Evolutionary conservation across 2,113 vertebrate species (phyloP), one percentile per base, ranked within the genome.

Genomic region (Numida meleagris): DNA sequence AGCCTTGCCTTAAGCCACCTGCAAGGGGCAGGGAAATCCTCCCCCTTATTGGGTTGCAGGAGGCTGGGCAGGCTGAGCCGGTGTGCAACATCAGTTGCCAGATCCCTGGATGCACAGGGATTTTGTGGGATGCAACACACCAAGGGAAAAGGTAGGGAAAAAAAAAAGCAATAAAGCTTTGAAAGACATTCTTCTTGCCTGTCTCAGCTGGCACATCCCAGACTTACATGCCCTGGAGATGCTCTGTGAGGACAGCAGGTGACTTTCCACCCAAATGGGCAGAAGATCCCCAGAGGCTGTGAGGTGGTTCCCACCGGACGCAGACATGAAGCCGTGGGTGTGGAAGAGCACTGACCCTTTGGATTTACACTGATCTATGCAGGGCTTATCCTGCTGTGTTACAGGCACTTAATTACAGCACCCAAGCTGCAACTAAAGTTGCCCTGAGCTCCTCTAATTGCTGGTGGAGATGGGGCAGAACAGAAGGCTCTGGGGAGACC

Each of bases 121-220:
- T 73, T 76, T 85, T 5, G 31, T 17, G 31, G 17, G 36, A 76
- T 46, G 68, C 2, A 12, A 31, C 55, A 92, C 63, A 15, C 8
- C 74, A 84, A 61, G 14, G 20, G 16, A 51, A 82, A 78, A 72
- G 33, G 12, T 4, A 53, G 45, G 36, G n/a, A n/a, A 21, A 23
- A 82, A 78, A 92, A 82, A 48, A 65, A 77, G 46, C 46, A 82
- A 48, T 14, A n/a, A 80, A 77, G n/a, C 31, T 77, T 88, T 62
- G 51, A 51, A 94, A 88, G 5, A 27, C 14, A 42, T 1, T 82
- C 3, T 42, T 89, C 65, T 68, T 31, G 46, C 25, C 83, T 31
- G 34, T 51, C 25, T 34, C 58, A 80, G 51, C 58, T 46, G 43
- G 58, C 42, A 55, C 31, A 33, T 71, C 51, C 74, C 46, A 78